Evolutionary conservation across 1,140 invertebrate genomes (phyloP).

Genomic region (Bombyx mandarina): DNA sequence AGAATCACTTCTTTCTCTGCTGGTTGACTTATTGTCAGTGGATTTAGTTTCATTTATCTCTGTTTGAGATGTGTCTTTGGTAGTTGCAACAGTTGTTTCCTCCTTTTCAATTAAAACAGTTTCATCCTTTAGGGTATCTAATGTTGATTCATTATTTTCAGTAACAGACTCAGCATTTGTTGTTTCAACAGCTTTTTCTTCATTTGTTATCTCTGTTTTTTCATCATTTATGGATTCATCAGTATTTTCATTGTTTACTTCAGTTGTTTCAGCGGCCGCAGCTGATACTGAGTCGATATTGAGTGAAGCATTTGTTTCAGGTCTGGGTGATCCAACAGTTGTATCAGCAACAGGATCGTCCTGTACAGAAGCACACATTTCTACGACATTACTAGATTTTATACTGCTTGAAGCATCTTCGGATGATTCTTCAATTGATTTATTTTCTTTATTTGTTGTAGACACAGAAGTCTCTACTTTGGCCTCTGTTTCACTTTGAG

Average conservation of each 20-base stretch:
- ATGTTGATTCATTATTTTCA: no score
- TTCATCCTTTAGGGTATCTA: no score
- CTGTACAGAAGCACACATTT: slow-evolving; percentile 9
- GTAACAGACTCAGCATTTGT: neutral
- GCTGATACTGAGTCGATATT: neutral
- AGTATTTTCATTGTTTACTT: slow-evolving; percentile 4
- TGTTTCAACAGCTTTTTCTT: slow-evolving; percentile 6
- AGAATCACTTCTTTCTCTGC: slow-evolving; percentile 27
- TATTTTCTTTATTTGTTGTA: slow-evolving; percentile 25
- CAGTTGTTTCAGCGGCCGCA: slow-evolving; percentile 2
- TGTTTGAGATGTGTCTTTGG: slow-evolving; percentile 9
- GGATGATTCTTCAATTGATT: slow-evolving; percentile 25
- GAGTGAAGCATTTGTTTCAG: slow-evolving; percentile 18
- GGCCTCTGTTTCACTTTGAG: slow-evolving; percentile 9
- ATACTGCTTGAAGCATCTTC: slow-evolving; percentile 1
- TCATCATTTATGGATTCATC: slow-evolving; percentile 2
- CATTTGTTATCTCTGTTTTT: neutral
- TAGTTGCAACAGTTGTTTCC: slow-evolving; percentile 1
- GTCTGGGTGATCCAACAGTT: slow-evolving; percentile 45
- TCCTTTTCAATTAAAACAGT: no score
- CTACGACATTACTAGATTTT: slow-evolving; percentile 6
- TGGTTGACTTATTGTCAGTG: slow-evolving; percentile 8
- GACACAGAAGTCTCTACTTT: slow-evolving; percentile 39
- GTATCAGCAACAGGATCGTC: slow-evolving; percentile 42
- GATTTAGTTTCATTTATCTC: slow-evolving; percentile 6